phyloP scores from a whole-genome alignment of 2,113 vertebrate species.

The Coryphaenoides rupestris region DNA sequence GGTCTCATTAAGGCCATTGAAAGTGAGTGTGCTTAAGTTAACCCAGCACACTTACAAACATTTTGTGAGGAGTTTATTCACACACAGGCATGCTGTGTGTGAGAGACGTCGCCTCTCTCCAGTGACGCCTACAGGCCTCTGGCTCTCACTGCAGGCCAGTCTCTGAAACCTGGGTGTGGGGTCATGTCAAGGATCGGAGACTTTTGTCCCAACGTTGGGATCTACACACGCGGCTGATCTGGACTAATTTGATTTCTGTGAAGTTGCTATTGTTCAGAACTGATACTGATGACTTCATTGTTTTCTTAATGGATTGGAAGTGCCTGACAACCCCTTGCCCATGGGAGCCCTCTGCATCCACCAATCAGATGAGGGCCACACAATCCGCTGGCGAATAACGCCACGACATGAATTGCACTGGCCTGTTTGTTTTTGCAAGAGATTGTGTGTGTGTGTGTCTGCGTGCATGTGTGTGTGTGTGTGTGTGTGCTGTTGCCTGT shows the following conservation, averaged over 20 bases:
- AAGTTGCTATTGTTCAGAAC: conserved; percentile 36
- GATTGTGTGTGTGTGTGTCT: neutral
- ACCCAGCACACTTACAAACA: too few relatives aligned
- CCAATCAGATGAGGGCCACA: conserved; percentile 30
- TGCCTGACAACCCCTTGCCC: conserved; percentile 32
- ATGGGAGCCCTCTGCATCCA: conserved; percentile 44
- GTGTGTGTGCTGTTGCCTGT: neutral
- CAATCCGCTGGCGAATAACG: conserved; percentile 37
- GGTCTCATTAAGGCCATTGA: too few relatives aligned
- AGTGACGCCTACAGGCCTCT: neutral
- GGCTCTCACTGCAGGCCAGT: neutral
- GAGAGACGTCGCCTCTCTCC: neutral
- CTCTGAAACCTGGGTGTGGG: too few relatives aligned
- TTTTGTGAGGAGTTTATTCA: too few relatives aligned
- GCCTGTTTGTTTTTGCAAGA: too few relatives aligned
- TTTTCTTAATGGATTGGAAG: conserved; percentile 45
- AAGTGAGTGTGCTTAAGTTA: too few relatives aligned
- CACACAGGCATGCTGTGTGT: too few relatives aligned
- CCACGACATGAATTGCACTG: too few relatives aligned
- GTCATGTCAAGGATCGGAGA: conserved; percentile 1
- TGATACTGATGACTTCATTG: conserved; percentile 52
- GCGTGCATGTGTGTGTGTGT: neutral
- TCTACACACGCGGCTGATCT: neutral
- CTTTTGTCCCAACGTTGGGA: conserved; percentile 4
- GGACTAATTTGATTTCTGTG: conserved; percentile 18